Evolutionary conservation across 2,888 invertebrate species (phyloP), one percentile per base, ranked within the genome.

Genomic region (Lampropteryx suffumata): DNA sequence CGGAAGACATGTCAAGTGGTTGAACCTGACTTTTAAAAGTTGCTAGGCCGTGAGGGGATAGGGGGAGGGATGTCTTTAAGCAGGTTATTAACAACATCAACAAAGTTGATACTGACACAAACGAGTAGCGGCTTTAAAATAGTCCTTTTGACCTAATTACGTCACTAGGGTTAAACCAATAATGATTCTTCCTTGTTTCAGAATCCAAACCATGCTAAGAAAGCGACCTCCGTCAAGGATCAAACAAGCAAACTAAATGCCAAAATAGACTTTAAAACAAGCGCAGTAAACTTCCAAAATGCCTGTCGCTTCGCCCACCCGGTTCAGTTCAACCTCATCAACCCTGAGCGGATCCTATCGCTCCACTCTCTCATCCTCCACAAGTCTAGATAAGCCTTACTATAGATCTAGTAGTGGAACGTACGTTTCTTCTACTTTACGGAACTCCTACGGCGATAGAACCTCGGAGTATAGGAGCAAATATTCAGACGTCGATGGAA

Each of bases 251-350:
- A 64, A 62, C 47, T 58, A 47, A 40, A 12, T 39, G 28, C 27
- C 10, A 32, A 43, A 39, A 37, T 27, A 50, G 32, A 39, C 11
- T 30, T 13, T 27, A 24, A 7, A 21, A 3, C 13, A 9, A 21
- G 27, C 5, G 24, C 10, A 11, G 14, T 28, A 45, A 41, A 26
- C 57, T 21, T 47, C 73, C 6, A 87, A 67, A 58, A 92, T 92
- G 92, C 92, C 92, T 59, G 92, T 92, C 36, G 87, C 92, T 5
- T 92, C 92, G 10, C 92, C 92, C 2, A 92, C 92, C 21, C 76
- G 92, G 29, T 90, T 82, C 61, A 78, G 71, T 24, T 68, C 84
- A 0, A 75, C 84, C 1, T 90, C 91, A 26, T 82, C 88, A 49
- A 74, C 74, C 75, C 69, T 88, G 48, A 89, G 92, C 24, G 89